phyloP scores from a whole-genome alignment of 2,797 vertebrate genomes.

The Apodemus agrarius region DNA sequence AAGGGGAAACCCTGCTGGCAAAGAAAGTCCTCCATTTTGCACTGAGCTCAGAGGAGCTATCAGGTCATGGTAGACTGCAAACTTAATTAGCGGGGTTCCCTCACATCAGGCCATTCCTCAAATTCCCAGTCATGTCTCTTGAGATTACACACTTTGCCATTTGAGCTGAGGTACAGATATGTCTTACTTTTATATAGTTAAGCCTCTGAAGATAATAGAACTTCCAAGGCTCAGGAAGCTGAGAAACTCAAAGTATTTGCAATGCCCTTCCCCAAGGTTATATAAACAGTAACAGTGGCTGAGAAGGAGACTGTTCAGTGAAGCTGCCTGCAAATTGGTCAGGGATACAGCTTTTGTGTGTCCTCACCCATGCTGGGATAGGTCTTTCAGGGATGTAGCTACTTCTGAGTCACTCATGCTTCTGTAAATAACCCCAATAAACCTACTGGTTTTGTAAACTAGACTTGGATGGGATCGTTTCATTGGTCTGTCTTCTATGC shows the following conservation, averaged over 20 bases:
- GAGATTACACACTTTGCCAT: not conserved
- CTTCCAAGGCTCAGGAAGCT: not conserved
- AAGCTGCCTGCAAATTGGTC: not conserved
- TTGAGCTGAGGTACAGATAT: too few relatives aligned
- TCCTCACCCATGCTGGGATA: not conserved
- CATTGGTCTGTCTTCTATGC: not conserved
- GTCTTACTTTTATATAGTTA: not conserved
- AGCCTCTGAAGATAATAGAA: not conserved
- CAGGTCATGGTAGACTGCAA: not conserved
- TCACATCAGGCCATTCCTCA: not conserved
- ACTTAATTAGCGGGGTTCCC: not conserved
- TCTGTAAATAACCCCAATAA: not conserved
- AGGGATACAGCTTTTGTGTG: not conserved
- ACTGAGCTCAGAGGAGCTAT: not conserved
- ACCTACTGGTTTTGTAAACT: not conserved
- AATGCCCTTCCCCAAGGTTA: not conserved
- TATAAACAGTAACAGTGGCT: not conserved
- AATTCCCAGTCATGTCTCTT: not conserved
- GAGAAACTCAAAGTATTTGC: not conserved
- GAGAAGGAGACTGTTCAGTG: not conserved
- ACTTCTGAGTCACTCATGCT: not conserved
- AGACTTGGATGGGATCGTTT: not conserved
- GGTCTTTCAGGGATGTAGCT: not conserved
- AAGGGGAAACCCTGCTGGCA: not conserved
- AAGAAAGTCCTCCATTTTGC: not conserved